Evolutionary conservation across 2,888 invertebrate genomes (phyloP), one percentile per base, ranked within the genome.

Genomic region (Synergus japonicus): DNA sequence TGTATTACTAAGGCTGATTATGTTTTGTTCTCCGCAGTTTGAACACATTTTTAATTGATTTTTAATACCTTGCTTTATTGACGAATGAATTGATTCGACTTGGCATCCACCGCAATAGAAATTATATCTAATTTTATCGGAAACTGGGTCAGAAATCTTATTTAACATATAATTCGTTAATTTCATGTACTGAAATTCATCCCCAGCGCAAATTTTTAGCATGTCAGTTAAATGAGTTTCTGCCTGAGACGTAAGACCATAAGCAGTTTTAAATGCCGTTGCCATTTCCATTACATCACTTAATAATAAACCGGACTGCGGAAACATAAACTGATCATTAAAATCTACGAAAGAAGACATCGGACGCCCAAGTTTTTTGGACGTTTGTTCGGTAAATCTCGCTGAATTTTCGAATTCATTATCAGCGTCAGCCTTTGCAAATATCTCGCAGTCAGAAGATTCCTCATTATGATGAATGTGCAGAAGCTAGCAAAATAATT

Each of bases 181-280:
- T 5, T 77, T 77, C 29, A 77, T 18, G 4, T 44, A 43, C 18
- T 65, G 13, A 18, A 77, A 77, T 9, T 15, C 22, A 43, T 63
- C 64, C 13, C 77, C 65, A 18, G 77, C 77, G 41, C 65, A 77
- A 65, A 77, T 64, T 77, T 77, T 77, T 12, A 77, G 22, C 2
- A 77, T 63, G 44, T 43, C 46, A 13, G 64, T 37, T 29, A 77
- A 15, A 18, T 22, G 37, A 29, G 15, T 18, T 18, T 65, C 43
- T 12, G 63, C 64, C 43, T 77, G 49, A 4, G 18, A 43, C 3
- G 77, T 49, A 15, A 43, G 43, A 65, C 77, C 77, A 41, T 43
- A 77, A 4, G 18, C 22, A 22, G 22, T 22, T 22, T 22, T 22
- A 22, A 22, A 77, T 41, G 43, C 66, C 22, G 37, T 41, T 44